A percentile compares a stretch with the other conserved stretches of the same genome.
Conservation (phyloP, 2,888 invertebrate genomes). For the Tiphia femorata region DNA sequence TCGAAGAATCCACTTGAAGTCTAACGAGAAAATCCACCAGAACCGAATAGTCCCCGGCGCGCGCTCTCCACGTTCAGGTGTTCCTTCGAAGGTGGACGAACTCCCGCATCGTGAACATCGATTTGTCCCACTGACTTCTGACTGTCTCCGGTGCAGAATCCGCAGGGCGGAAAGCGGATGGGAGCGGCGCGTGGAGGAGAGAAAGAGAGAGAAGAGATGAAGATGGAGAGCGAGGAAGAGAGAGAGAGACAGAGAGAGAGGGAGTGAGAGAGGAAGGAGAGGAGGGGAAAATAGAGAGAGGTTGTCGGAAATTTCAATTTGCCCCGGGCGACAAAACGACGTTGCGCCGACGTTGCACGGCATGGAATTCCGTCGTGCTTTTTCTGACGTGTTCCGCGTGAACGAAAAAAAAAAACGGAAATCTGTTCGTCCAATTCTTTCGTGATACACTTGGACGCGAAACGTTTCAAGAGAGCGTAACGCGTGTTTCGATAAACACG, state of each 20-base stretch:
- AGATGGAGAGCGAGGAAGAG: background rate
- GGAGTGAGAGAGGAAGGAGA: slow-evolving; percentile 2
- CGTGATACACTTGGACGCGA: too few species aligned
- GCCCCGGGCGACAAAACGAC: slow-evolving; percentile 33
- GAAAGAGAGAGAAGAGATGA: background rate
- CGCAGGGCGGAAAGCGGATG: slow-evolving; percentile 7
- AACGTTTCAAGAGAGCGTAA: too few species aligned
- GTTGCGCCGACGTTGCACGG: slow-evolving; percentile 14
- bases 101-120: slow-evolving; percentile 25
- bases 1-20: too few species aligned
- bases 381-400: slow-evolving; percentile 17
- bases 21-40: too few species aligned
- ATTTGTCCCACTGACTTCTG: slow-evolving; percentile 40
- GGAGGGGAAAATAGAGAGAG: slow-evolving; percentile 21
- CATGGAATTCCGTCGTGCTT: slow-evolving; percentile 27
- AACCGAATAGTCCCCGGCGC: background rate
- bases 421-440: too few species aligned
- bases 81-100: background rate
- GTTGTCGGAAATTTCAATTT: slow-evolving; percentile 45
- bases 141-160: slow-evolving; percentile 24
- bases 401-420: slow-evolving; percentile 17
- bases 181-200: slow-evolving; percentile 3
- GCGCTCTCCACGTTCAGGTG: background rate
- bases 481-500: too few species aligned
- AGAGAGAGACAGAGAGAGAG: background rate